A percentile compares a stretch with the other conserved stretches of the same genome.
phyloP scores from a whole-genome alignment of 53 echinoderm and acorn worm genomes.

The Stichopus horrens region DNA sequence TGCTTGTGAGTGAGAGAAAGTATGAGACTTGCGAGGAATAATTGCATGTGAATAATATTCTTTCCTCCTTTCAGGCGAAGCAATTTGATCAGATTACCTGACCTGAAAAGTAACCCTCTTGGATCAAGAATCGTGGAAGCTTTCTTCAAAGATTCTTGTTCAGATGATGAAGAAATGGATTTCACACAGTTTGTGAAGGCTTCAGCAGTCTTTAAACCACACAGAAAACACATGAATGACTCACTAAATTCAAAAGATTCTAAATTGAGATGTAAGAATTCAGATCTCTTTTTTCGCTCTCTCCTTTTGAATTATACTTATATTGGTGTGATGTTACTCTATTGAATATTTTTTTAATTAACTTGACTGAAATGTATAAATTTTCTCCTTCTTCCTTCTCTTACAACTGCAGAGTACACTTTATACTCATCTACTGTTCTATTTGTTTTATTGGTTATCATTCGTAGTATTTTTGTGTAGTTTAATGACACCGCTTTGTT shows the following conservation, averaged over 20 bases:
- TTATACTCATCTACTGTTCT: neutral
- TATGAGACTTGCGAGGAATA: too few relatives aligned
- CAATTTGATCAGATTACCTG: slow-evolving; percentile 79
- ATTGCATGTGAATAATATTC: too few relatives aligned
- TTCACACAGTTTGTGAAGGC: slow-evolving; percentile 93
- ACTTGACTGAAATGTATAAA: neutral
- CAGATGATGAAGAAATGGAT: slow-evolving; percentile 77
- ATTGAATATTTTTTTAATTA: neutral
- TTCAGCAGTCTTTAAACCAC: slow-evolving; percentile 80
- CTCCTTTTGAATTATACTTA: neutral
- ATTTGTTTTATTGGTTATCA: neutral
- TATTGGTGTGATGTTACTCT: neutral
- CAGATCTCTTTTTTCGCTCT: neutral
- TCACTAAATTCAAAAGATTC: slow-evolving; percentile 70
- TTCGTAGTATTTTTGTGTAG: too few relatives aligned
- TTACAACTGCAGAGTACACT: neutral
- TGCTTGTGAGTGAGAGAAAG: too few relatives aligned
- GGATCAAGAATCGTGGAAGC: slow-evolving; percentile 88
- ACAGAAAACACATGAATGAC: slow-evolving; percentile 47
- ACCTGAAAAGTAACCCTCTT: slow-evolving; percentile 89
- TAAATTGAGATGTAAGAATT: slow-evolving; percentile 64
- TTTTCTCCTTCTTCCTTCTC: neutral
- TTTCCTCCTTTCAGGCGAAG: neutral
- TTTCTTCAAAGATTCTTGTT: slow-evolving; percentile 70
- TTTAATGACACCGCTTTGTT: too few relatives aligned